Evolutionary conservation across 1,140 invertebrate species (phyloP).

Genomic region (Helicoverpa zea): DNA sequence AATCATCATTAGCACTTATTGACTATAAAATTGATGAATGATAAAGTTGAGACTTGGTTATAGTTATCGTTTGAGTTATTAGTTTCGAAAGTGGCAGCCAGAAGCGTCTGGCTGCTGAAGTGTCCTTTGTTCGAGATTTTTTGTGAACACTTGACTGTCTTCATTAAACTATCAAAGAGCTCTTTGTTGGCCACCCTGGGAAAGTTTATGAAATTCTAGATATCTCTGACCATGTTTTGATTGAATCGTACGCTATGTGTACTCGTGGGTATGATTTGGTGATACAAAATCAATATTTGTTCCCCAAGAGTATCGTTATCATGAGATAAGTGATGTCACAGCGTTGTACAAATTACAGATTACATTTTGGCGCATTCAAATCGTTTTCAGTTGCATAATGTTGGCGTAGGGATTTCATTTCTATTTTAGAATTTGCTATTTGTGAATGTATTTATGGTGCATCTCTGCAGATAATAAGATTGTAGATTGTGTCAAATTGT

Average conservation of each 20-base stretch:
- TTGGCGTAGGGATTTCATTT: conserved; percentile 1
- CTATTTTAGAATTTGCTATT: conserved; percentile 1
- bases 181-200: conserved; percentile 54
- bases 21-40: conserved; percentile 39
- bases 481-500: not conserved
- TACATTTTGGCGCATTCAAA: conserved; percentile 21
- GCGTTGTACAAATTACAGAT: conserved; percentile 1
- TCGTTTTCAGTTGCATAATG: conserved; percentile 19
- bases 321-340: conserved; percentile 19
- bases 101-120: conserved; percentile 32
- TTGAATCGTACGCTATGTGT: not conserved
- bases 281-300: conserved; percentile 42
- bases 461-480: conserved; percentile 7
- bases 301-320: conserved; percentile 16
- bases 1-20: conserved; percentile 15
- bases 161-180: conserved; percentile 51
- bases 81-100: conserved; percentile 23
- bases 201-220: conserved; percentile 51
- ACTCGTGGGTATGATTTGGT: not conserved
- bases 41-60: not conserved
- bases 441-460: not conserved
- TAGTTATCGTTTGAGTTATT: conserved; percentile 36
- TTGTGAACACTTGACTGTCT: conserved; percentile 37
- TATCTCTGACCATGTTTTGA: conserved; percentile 27
- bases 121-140: conserved; percentile 50